Percentiles rank a stretch among this genome's conserved stretches.
Evolutionary conservation across 2,113 vertebrate species (phyloP).

Genomic region (Oncorhynchus gorbuscha): DNA sequence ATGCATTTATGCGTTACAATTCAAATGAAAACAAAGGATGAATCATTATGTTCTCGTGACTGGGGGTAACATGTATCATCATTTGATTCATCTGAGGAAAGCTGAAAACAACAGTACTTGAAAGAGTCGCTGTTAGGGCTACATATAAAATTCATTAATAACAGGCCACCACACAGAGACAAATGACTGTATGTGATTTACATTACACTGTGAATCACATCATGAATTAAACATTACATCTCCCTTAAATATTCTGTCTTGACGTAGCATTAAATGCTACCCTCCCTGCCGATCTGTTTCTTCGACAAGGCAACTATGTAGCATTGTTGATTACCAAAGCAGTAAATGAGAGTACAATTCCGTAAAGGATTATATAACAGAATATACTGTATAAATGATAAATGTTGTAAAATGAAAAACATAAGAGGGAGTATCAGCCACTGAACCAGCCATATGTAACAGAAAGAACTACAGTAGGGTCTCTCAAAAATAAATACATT

Average conservation of each 20-base stretch:
- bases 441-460: slow-evolving; percentile 23
- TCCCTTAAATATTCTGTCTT: background rate
- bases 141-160: slow-evolving; percentile 21
- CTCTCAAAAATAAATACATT: slow-evolving; percentile 47
- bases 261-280: too few relatives aligned
- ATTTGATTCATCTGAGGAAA: slow-evolving; percentile 57
- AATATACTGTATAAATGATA: background rate
- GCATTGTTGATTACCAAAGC: too few relatives aligned
- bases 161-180: background rate
- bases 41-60: too few relatives aligned
- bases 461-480: slow-evolving; percentile 32
- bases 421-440: background rate
- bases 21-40: too few relatives aligned
- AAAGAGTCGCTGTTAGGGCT: slow-evolving; percentile 45
- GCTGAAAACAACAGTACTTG: slow-evolving; percentile 28
- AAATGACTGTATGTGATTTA: background rate
- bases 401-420: slow-evolving; percentile 1
- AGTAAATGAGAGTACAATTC: background rate
- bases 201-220: background rate
- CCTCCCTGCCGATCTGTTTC: too few relatives aligned
- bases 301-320: too few relatives aligned
- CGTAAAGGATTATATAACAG: background rate
- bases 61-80: too few relatives aligned
- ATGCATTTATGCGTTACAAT: too few relatives aligned
- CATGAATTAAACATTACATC: background rate